Conservation (phyloP, 2,888 invertebrate genomes). For the Adelphocoris suturalis region DNA sequence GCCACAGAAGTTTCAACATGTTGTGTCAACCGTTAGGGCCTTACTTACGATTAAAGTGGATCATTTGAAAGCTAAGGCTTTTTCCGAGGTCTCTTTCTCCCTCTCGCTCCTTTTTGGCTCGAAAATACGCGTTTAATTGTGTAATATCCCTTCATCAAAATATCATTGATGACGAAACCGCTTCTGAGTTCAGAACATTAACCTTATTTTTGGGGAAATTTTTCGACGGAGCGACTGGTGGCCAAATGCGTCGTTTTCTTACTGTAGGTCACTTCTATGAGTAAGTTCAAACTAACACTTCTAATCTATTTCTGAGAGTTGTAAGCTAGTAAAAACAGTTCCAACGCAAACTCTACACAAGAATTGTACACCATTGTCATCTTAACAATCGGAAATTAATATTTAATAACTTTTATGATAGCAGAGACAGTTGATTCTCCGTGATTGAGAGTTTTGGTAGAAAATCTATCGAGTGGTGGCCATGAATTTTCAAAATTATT, state of each 20-base stretch:
- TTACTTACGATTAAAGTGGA: conserved; percentile 47
- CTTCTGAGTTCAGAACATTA: conserved; percentile 40
- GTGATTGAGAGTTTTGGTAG: too few relatives aligned
- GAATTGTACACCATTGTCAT: neutral
- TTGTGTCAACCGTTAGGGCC: conserved; percentile 53
- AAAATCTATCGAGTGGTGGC: too few relatives aligned
- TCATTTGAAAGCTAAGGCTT: conserved; percentile 62
- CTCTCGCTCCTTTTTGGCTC: neutral
- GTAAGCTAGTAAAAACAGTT: neutral
- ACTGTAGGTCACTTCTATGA: neutral
- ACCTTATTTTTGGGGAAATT: conserved; percentile 64
- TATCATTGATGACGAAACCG: conserved; percentile 67
- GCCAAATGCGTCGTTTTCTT: conserved; percentile 25
- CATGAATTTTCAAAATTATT: too few relatives aligned
- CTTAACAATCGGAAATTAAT: too few relatives aligned
- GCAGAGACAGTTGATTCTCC: too few relatives aligned
- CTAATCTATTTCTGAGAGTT: conserved; percentile 41
- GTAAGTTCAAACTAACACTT: neutral
- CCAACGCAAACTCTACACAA: neutral
- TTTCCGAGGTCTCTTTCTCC: conserved; percentile 24
- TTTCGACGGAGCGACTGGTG: neutral
- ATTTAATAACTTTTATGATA: too few relatives aligned
- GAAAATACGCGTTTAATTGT: conserved; percentile 67
- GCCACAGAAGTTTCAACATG: conserved; percentile 57
- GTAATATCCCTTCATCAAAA: conserved; percentile 70